Evolutionary conservation across 2,113 vertebrate genomes (phyloP).

Genomic region (Scytalopus superciliaris): DNA sequence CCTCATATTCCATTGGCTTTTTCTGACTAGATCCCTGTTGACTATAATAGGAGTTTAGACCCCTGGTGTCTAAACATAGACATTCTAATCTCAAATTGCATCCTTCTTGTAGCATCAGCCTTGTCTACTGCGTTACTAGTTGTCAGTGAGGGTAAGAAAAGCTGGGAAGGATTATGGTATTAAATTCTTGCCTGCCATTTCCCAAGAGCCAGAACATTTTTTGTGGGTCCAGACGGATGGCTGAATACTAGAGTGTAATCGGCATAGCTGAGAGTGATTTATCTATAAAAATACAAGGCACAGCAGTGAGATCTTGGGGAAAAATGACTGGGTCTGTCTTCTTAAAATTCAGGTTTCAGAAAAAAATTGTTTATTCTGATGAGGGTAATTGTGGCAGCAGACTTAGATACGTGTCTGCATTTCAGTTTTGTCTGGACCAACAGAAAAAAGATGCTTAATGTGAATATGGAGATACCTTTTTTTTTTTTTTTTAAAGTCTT

Average conservation of each 20-base stretch:
- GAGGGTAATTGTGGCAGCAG: neutral
- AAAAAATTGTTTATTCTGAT: neutral
- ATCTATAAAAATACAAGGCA: neutral
- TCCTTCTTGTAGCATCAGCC: neutral
- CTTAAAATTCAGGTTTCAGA: neutral
- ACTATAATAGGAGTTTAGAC: neutral
- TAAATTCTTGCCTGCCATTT: conserved; percentile 8
- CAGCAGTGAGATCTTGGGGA: neutral
- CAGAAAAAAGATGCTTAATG: neutral
- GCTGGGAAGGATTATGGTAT: neutral
- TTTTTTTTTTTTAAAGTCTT: neutral
- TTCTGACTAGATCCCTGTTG: neutral
- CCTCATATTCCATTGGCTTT: neutral
- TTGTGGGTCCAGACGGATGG: neutral
- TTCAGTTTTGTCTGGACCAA: neutral
- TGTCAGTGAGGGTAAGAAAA: neutral
- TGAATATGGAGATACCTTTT: neutral
- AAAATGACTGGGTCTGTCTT: neutral
- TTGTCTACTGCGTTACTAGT: neutral
- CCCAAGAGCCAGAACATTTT: neutral
- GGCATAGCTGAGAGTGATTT: neutral
- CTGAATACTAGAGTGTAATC: neutral
- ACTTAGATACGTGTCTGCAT: neutral
- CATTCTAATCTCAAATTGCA: neutral
- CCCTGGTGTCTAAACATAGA: neutral